Conservation (phyloP, 1,140 invertebrate species). For the Bombus sibiricus region DNA sequence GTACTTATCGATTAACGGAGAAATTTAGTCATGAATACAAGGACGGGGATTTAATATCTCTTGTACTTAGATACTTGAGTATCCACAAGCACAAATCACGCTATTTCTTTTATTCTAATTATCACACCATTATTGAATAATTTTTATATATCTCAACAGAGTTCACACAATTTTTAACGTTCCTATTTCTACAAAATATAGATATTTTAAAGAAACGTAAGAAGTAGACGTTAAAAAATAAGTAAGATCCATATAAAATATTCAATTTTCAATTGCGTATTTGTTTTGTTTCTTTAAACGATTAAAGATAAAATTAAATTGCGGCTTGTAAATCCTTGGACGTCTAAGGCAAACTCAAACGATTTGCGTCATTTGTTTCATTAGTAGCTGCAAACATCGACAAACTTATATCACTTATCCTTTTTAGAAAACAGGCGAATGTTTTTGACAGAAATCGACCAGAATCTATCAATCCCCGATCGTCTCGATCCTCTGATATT, state of each 20-base stretch:
- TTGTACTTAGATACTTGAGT: neutral
- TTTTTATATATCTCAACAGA: too few species aligned
- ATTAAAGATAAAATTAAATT: neutral
- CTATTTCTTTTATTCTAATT: neutral
- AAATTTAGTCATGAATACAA: neutral
- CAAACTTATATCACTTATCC: neutral
- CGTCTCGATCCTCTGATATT: neutral
- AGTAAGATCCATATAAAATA: neutral
- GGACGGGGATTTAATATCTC: conserved; percentile 8
- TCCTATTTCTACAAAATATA: neutral
- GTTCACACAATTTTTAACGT: too few species aligned
- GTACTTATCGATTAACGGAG: conserved; percentile 37
- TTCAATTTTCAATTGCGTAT: neutral
- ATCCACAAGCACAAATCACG: neutral
- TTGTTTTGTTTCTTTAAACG: neutral
- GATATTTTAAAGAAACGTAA: neutral
- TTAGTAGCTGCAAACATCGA: too few species aligned
- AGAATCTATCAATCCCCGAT: neutral
- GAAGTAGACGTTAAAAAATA: neutral
- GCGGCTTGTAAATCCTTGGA: too few species aligned
- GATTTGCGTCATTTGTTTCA: neutral
- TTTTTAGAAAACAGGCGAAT: neutral
- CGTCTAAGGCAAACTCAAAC: neutral
- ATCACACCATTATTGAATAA: neutral
- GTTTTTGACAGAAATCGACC: neutral